A percentile compares a stretch with the other conserved stretches of the same genome.
Evolutionary conservation across 2,797 vertebrate species (phyloP).

Genomic region (Hozukius guyotensis): DNA sequence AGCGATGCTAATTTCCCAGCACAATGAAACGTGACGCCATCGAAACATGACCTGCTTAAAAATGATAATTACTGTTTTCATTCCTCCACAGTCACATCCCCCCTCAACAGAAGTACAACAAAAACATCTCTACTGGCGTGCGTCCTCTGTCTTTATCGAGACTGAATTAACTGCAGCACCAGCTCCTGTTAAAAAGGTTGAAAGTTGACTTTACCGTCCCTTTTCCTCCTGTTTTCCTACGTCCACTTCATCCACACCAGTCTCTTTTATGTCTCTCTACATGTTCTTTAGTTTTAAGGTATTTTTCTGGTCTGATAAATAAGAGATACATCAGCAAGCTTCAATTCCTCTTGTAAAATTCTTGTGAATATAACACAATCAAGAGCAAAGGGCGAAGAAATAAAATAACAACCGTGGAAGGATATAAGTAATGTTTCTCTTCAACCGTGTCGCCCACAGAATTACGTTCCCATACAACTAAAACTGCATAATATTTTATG

Average conservation of each 20-base stretch:
- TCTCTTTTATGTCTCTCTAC: background rate
- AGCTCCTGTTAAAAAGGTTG: background rate
- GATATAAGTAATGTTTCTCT: too few species aligned
- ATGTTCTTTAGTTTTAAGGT: background rate
- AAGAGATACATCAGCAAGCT: too few species aligned
- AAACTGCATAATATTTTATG: too few species aligned
- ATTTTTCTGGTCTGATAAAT: too few species aligned
- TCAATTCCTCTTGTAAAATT: background rate
- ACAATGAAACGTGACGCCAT: constrained; percentile 69
- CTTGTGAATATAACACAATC: background rate
- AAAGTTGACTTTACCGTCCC: background rate
- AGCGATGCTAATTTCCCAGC: constrained; percentile 69
- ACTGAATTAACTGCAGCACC: constrained; percentile 5
- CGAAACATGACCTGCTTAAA: constrained; percentile 71
- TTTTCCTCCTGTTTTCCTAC: background rate
- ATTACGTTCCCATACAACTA: too few species aligned
- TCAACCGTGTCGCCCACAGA: too few species aligned
- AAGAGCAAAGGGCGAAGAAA: background rate
- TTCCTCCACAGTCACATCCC: constrained; percentile 41
- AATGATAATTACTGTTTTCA: constrained; percentile 73
- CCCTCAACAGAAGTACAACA: constrained; percentile 19
- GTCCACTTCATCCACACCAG: background rate
- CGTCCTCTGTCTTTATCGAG: background rate
- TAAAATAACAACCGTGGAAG: background rate
- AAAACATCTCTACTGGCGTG: background rate